These are phyloP conservation scores for Oreochromis niloticus DNA, from an alignment of 2,113 vertebrate genomes.

Conservation along the genomic window DNA sequence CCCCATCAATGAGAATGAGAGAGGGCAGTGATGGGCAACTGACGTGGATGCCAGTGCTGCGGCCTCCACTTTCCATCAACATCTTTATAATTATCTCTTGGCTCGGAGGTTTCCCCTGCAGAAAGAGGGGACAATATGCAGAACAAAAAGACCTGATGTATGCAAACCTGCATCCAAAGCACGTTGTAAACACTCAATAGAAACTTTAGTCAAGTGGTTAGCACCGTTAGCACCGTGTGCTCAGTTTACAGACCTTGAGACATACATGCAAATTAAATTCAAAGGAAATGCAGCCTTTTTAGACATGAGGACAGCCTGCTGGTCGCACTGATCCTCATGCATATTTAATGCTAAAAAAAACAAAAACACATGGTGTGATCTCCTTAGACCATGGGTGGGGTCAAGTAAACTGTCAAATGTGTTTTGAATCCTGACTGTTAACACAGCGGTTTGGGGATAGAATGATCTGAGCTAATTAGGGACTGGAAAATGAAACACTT, in stretches of 20 bases:
- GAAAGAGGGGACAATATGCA: neutral
- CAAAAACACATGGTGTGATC: neutral
- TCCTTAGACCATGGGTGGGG: constrained; percentile 21
- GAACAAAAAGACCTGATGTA: neutral
- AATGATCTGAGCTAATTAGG: neutral
- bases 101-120: neutral
- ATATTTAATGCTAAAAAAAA: neutral
- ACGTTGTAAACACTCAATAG: neutral
- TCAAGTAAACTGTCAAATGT: neutral
- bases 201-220: neutral
- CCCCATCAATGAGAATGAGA: neutral
- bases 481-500: neutral
- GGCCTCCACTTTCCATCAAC: constrained; percentile 37
- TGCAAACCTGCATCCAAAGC: neutral
- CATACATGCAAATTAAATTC: neutral
- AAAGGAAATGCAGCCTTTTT: neutral
- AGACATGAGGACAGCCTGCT: neutral
- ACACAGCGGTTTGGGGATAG: neutral
- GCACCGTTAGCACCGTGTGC: neutral
- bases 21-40: neutral
- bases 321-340: neutral
- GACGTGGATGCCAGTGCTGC: constrained; percentile 2
- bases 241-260: neutral
- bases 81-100: constrained; percentile 35
- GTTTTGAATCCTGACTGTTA: neutral